These are phyloP conservation scores for Hemistola chrysoprasaria DNA, from an alignment of 2,888 invertebrate genomes.

Conservation along the genomic window DNA sequence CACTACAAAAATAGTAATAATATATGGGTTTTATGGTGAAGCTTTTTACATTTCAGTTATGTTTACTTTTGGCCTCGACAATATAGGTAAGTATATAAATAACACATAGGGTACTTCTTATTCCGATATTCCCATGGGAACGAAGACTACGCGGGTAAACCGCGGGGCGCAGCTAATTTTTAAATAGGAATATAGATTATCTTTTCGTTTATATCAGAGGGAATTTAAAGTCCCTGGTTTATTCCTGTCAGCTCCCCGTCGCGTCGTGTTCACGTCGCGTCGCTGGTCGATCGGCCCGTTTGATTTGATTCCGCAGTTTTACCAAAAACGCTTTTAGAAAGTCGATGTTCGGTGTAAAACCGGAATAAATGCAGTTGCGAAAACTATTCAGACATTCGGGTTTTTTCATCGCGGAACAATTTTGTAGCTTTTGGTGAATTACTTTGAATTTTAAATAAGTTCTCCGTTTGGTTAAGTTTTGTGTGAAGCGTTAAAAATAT, in stretches of 20 bases:
- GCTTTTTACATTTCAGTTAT: too few species aligned
- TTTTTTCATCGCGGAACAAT: conserved; percentile 14
- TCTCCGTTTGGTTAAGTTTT: too few species aligned
- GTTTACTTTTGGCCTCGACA: too few species aligned
- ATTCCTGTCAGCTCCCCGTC: not conserved
- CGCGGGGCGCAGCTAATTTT: not conserved
- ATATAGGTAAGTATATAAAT: too few species aligned
- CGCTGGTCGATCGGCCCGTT: conserved; percentile 31
- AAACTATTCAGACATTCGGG: conserved; percentile 20
- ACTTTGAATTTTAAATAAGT: not conserved
- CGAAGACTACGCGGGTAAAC: not conserved
- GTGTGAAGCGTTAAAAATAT: too few species aligned
- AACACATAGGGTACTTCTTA: too few species aligned
- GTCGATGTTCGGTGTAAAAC: conserved; percentile 21
- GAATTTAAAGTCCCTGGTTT: not conserved
- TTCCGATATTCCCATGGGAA: too few species aligned
- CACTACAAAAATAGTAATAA: too few species aligned
- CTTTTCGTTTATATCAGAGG: too few species aligned
- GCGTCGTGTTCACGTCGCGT: conserved; percentile 9
- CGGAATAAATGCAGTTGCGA: conserved; percentile 25
- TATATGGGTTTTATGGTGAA: too few species aligned
- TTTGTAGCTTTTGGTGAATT: not conserved
- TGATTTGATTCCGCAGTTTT: conserved; percentile 39
- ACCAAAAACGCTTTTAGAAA: conserved; percentile 25
- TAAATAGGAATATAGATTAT: too few species aligned